phyloP scores from a whole-genome alignment of 2,797 vertebrate species.

The Hemitrygon akajei region DNA sequence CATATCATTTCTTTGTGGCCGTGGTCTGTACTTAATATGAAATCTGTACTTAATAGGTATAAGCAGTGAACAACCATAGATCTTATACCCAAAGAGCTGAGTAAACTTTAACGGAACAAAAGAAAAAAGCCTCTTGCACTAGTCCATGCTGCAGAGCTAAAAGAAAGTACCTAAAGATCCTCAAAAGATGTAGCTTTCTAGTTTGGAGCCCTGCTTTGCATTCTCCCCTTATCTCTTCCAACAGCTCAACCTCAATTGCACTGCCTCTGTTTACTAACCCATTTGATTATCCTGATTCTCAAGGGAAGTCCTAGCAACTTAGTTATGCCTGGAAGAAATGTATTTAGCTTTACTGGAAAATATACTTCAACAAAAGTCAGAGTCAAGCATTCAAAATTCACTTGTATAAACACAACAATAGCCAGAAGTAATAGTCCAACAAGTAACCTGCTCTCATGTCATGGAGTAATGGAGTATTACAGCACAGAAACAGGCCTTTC shows the following conservation, averaged over 20 bases:
- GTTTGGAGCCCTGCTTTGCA: neutral
- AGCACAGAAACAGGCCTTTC: too few relatives aligned
- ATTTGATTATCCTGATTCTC: too few relatives aligned
- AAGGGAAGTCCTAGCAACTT: neutral
- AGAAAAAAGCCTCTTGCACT: neutral
- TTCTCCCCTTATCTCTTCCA: neutral
- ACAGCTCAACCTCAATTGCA: neutral
- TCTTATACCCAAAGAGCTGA: too few relatives aligned
- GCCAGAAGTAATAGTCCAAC: neutral
- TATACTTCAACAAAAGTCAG: too few relatives aligned
- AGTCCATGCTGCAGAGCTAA: neutral
- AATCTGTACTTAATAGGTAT: too few relatives aligned
- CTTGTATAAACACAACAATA: neutral
- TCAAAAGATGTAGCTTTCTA: neutral
- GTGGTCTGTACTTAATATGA: too few relatives aligned
- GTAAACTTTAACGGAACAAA: neutral
- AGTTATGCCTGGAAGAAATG: neutral
- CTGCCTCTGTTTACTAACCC: neutral
- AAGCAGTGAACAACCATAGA: too few relatives aligned
- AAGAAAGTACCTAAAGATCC: neutral
- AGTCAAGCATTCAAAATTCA: neutral
- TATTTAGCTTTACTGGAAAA: neutral
- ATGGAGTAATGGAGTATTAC: too few relatives aligned
- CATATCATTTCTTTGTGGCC: too few relatives aligned
- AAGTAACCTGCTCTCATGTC: neutral